Base-by-base conservation (phyloP, 2,797 vertebrate species). In the Chelonia mydas region DNA sequence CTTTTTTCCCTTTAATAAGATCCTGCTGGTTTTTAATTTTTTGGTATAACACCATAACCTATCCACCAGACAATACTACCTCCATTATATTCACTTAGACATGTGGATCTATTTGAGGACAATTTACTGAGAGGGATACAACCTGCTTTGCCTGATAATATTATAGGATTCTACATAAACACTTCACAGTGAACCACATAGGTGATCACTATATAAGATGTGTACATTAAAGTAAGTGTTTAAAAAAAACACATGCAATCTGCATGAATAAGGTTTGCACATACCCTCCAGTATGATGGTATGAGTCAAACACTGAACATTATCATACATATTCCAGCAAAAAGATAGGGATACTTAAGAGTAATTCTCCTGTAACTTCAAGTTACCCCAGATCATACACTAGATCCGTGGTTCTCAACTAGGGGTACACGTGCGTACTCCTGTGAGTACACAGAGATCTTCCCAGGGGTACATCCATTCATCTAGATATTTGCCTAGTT, bases 11-110 rank as follows among this genome's bases (percentile, higher is more conserved):
- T n/a, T n/a, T n/a, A n/a, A n/a, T n/a, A n/a, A n/a, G n/a, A n/a
- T n/a, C n/a, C n/a, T n/a, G n/a, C n/a, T n/a, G n/a, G n/a, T n/a
- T n/a, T n/a, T n/a, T n/a, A n/a, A n/a, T n/a, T n/a, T n/a, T n/a
- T n/a, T n/a, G n/a, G n/a, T n/a, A n/a, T n/a, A n/a, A n/a, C n/a
- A n/a, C n/a, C n/a, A 81, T 0, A n/a, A 17, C 77, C 23, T 78
- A 55, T 33, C 65, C 65, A 49, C 41, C 31, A 1, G 1, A 49
- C n/a, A 88, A n/a, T 55, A 81, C 0, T 0, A 45, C 12, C 37
- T 81, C 77, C 68, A 54, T 77, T 47, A 77, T 6, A 3, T 2
- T 1, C 21, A n/a, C 33, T 65, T 65, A 65, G 33, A n/a, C n/a
- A 80, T 3, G 23, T 16, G 37, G 33, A 7, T 41, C 41, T 50